Conservation (phyloP, 2,888 invertebrate species). For the Homarus gammarus region DNA sequence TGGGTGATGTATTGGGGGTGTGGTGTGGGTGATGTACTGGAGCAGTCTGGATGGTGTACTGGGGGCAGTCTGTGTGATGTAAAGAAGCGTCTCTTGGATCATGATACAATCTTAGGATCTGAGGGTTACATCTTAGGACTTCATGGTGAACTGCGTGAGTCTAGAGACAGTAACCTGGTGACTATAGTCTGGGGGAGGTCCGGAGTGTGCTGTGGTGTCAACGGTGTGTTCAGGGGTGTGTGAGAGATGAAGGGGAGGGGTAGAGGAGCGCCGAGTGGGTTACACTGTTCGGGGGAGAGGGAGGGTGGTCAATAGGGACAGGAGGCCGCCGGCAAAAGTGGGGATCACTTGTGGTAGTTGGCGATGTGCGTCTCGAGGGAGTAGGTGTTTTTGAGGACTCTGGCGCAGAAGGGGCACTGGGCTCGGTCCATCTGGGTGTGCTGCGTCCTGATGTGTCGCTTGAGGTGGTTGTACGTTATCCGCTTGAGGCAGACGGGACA, state of each 20-base stretch:
- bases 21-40: neutral
- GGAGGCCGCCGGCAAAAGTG: conserved; percentile 32
- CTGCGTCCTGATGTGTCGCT: conserved; percentile 74
- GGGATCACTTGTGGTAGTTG: conserved; percentile 72
- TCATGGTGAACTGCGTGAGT: too few species aligned
- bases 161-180: too few species aligned
- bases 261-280: neutral
- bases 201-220: too few species aligned
- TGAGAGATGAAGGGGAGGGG: neutral
- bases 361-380: conserved; percentile 75
- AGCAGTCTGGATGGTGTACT: too few species aligned
- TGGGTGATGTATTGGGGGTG: neutral
- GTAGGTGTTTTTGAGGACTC: conserved; percentile 73
- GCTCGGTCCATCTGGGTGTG: conserved; percentile 75
- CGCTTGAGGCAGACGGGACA: conserved; percentile 75
- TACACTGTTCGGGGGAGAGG: neutral
- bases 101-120: too few species aligned
- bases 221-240: too few species aligned
- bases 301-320: conserved; percentile 9
- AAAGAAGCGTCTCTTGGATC: too few species aligned
- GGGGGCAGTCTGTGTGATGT: neutral
- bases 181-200: too few species aligned
- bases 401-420: conserved; percentile 72
- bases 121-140: too few species aligned
- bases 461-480: conserved; percentile 75